A percentile compares a stretch with the other conserved stretches of the same genome.
These are phyloP conservation scores for Apostichopus parvimensis DNA, from an alignment of 35 echinoderm and acorn worm species.

Conservation along the genomic window DNA sequence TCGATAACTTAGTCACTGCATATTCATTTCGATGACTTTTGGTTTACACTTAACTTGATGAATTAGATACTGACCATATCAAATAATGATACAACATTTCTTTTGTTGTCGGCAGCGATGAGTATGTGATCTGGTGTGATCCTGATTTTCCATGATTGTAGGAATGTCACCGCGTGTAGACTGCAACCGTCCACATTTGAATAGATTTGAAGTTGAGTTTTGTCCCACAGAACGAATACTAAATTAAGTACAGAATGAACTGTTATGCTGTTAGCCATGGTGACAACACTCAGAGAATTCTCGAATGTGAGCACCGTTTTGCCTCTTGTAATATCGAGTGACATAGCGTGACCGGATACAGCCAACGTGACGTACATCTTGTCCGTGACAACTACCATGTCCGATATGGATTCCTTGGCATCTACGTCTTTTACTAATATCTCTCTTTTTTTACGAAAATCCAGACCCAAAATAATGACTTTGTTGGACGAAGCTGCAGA, in stretches of 20 bases:
- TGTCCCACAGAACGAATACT: conserved; percentile 14
- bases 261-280: not conserved
- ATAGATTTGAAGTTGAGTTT: not conserved
- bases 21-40: too few relatives aligned
- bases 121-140: not conserved
- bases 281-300: not conserved
- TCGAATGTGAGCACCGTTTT: not conserved
- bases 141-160: conserved; percentile 9
- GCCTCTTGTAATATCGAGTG: not conserved
- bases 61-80: not conserved
- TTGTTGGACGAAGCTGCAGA: not conserved
- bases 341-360: not conserved
- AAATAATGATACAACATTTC: not conserved
- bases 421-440: not conserved
- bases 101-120: not conserved
- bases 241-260: not conserved
- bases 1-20: too few relatives aligned
- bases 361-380: not conserved
- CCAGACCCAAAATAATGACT: not conserved
- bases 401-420: not conserved
- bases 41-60: too few relatives aligned
- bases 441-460: not conserved
- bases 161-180: not conserved
- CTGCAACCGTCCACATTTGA: not conserved
- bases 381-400: not conserved